Conservation (phyloP, 2,888 invertebrate species). For the Drosophila kambysellisi region DNA sequence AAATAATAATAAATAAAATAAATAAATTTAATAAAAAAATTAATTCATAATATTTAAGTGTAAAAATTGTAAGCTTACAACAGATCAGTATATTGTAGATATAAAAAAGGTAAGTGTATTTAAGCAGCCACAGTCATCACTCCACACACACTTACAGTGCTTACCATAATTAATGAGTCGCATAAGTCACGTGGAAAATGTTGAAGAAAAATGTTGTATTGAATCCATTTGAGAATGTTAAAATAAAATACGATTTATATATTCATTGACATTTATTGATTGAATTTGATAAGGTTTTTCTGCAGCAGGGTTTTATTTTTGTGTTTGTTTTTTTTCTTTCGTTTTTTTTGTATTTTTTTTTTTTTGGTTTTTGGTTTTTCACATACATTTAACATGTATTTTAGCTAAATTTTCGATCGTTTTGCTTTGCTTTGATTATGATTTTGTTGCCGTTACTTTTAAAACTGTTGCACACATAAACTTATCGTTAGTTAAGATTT, state of each 20-base stretch:
- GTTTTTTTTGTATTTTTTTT: constrained; percentile 14
- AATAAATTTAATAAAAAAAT: no score
- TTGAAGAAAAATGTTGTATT: not conserved
- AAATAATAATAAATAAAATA: no score
- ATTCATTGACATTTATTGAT: constrained; percentile 82
- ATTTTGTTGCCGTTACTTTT: constrained; percentile 27
- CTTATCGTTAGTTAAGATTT: constrained; percentile 45
- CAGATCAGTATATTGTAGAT: no score
- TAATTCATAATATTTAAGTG: no score
- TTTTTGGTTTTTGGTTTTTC: constrained; percentile 21
- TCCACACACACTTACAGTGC: not conserved
- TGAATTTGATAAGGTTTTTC: constrained; percentile 78
- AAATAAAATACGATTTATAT: constrained; percentile 48
- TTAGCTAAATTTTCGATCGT: constrained; percentile 33
- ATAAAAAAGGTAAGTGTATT: not conserved
- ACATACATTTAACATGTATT: constrained; percentile 57
- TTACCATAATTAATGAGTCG: constrained; percentile 10
- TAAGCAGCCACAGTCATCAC: not conserved
- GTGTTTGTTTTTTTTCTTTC: not conserved
- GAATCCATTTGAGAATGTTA: not conserved
- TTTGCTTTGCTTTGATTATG: constrained; percentile 58
- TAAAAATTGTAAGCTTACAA: no score
- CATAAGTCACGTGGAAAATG: constrained; percentile 8
- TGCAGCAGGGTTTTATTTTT: constrained; percentile 39
- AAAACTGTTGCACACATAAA: constrained; percentile 46